These are phyloP conservation scores for Cottus gobio DNA, from an alignment of 2,113 vertebrate species.

Conservation along the genomic window DNA sequence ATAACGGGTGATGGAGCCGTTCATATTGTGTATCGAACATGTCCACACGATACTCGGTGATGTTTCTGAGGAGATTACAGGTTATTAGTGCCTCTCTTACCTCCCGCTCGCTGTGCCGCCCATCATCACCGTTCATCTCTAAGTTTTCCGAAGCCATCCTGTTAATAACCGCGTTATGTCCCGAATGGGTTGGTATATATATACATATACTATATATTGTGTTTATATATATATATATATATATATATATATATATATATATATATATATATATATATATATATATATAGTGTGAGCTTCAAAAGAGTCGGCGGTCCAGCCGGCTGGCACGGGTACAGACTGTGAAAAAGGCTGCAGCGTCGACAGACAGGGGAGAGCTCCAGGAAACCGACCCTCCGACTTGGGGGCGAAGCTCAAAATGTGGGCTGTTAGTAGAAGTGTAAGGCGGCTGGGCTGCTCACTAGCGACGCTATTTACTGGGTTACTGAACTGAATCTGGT, in stretches of 20 bases:
- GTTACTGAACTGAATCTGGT: not conserved
- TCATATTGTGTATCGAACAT: no score
- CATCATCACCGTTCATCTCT: conserved; percentile 77
- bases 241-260: not conserved
- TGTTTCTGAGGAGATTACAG: no score
- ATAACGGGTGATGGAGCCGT: no score
- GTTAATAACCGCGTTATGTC: no score
- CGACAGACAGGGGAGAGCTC: not conserved
- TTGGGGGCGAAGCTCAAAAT: not conserved
- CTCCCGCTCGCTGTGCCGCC: conserved; percentile 57
- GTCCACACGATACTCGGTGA: no score
- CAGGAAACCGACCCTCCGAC: conserved; percentile 43
- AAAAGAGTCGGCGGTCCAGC: not conserved
- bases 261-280: no score
- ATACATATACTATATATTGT: no score
- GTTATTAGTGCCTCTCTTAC: conserved; percentile 53
- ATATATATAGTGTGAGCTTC: not conserved
- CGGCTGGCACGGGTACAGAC: not conserved
- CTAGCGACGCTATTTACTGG: accelerated
- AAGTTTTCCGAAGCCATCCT: conserved; percentile 70
- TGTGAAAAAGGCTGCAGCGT: conserved; percentile 17
- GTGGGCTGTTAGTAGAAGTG: not conserved
- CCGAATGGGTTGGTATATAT: not conserved
- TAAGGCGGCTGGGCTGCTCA: not conserved
- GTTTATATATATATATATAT: not conserved